phyloP scores from a whole-genome alignment of 2,113 vertebrate species.

The Malurus elegans region DNA sequence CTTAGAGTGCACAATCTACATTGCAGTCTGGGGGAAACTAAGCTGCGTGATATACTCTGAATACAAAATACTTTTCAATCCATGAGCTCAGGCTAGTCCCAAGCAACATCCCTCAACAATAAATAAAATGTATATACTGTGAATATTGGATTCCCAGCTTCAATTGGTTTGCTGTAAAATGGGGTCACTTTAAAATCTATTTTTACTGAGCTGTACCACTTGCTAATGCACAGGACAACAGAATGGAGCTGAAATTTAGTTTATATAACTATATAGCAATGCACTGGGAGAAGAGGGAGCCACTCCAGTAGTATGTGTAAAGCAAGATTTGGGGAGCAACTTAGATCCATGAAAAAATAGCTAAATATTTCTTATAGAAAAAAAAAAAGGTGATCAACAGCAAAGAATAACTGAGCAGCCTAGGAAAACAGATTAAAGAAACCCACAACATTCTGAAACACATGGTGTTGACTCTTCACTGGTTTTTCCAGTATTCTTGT shows the following conservation, averaged over 20 bases:
- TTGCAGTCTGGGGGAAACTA: not conserved
- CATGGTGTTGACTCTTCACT: not conserved
- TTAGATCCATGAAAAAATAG: not conserved
- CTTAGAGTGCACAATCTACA: not conserved
- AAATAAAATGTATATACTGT: not conserved
- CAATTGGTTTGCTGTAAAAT: not conserved
- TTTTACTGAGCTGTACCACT: not conserved
- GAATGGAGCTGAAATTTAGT: not conserved
- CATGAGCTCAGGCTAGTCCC: not conserved
- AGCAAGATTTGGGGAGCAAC: not conserved
- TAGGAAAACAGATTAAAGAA: not conserved
- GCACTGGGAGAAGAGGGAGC: not conserved
- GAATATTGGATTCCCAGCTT: not conserved
- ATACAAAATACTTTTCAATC: not conserved
- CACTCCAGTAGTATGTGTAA: not conserved
- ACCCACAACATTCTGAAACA: not conserved
- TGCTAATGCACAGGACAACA: fast-evolving
- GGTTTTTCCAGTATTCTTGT: not conserved
- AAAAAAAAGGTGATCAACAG: not conserved
- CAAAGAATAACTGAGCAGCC: not conserved
- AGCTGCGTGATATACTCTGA: not conserved
- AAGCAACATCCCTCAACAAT: not conserved
- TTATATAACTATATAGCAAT: not conserved
- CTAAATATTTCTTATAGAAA: not conserved
- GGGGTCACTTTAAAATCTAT: not conserved